phyloP scores from a whole-genome alignment of 2,113 vertebrate genomes.

The Gnathonemus longibarbis region DNA sequence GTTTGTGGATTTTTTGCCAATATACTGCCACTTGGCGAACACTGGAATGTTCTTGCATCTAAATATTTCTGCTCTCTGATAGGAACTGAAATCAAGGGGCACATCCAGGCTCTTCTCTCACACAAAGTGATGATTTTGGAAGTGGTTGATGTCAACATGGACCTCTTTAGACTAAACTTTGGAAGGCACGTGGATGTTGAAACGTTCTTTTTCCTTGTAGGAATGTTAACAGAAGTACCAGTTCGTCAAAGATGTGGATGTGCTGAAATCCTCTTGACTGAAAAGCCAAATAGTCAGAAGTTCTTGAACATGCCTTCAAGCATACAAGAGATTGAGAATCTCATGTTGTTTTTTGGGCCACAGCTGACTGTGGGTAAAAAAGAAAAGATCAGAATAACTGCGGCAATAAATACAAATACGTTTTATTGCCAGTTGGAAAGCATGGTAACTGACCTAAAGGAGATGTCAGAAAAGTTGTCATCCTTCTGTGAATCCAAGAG shows the following conservation, averaged over 20 bases:
- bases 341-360: slow-evolving; percentile 59
- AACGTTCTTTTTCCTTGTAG: slow-evolving; percentile 75
- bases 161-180: slow-evolving; percentile 63
- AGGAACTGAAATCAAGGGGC: slow-evolving; percentile 66
- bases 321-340: slow-evolving; percentile 46
- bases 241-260: slow-evolving; percentile 44
- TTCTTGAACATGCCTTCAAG: slow-evolving; percentile 33
- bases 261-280: slow-evolving; percentile 46
- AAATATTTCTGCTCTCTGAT: slow-evolving; percentile 72
- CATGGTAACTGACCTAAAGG: slow-evolving; percentile 58
- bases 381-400: slow-evolving; percentile 65
- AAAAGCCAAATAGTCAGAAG: slow-evolving; percentile 43
- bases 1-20: slow-evolving; percentile 78
- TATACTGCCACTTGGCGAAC: slow-evolving; percentile 66
- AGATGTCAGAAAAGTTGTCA: slow-evolving; percentile 63
- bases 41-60: slow-evolving; percentile 57
- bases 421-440: slow-evolving; percentile 78
- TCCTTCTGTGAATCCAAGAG: slow-evolving; percentile 52
- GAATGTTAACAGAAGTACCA: slow-evolving; percentile 61
- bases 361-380: slow-evolving; percentile 56
- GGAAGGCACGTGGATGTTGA: slow-evolving; percentile 72
- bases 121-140: slow-evolving; percentile 72
- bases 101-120: slow-evolving; percentile 64
- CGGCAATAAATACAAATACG: slow-evolving; percentile 61
- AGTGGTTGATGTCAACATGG: slow-evolving; percentile 64